Evolutionary conservation across 2,888 invertebrate species (phyloP).

Genomic region (Drosophila macrospina): DNA sequence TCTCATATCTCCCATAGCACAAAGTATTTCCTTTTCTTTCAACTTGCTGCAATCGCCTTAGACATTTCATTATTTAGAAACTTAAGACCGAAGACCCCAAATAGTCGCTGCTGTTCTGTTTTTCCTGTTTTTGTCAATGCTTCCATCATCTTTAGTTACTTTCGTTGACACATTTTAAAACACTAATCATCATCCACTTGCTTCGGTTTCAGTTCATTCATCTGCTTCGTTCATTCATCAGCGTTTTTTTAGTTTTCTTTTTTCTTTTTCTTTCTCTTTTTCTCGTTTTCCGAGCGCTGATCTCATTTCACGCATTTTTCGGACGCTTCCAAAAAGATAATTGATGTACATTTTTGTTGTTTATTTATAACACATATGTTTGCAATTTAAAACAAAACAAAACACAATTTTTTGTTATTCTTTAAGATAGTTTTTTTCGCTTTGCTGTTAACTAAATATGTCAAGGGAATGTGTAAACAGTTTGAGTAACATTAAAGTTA

Average conservation of each 20-base stretch:
- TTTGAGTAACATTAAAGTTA: slow-evolving; percentile 3
- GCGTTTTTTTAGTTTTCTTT: slow-evolving; percentile 20
- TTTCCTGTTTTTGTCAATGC: slow-evolving; percentile 24
- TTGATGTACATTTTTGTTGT: slow-evolving; percentile 51
- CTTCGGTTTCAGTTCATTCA: slow-evolving; percentile 26
- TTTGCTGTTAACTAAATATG: slow-evolving; percentile 63
- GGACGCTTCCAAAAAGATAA: slow-evolving; percentile 29
- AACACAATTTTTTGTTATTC: slow-evolving; percentile 27
- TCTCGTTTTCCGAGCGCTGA: slow-evolving; percentile 55
- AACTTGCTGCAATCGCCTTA: slow-evolving; percentile 64
- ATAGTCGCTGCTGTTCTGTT: slow-evolving; percentile 35
- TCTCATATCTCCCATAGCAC: slow-evolving; percentile 11
- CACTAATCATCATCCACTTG: slow-evolving; percentile 52
- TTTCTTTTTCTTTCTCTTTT: slow-evolving; percentile 23
- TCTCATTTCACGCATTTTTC: slow-evolving; percentile 64
- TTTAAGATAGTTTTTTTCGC: slow-evolving; percentile 23
- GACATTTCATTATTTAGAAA: slow-evolving; percentile 49
- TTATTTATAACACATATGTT: slow-evolving; percentile 74
- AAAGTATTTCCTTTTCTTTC: slow-evolving; percentile 14
- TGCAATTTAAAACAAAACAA: slow-evolving; percentile 46
- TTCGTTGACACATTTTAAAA: slow-evolving; percentile 73
- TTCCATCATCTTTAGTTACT: slow-evolving; percentile 45
- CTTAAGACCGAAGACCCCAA: slow-evolving; percentile 39
- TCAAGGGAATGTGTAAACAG: slow-evolving; percentile 66
- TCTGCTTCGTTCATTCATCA: slow-evolving; percentile 42